Percentiles rank a stretch among this genome's conserved stretches.
phyloP scores from a whole-genome alignment of 2,113 vertebrate genomes.

The Phoenicopterus ruber region DNA sequence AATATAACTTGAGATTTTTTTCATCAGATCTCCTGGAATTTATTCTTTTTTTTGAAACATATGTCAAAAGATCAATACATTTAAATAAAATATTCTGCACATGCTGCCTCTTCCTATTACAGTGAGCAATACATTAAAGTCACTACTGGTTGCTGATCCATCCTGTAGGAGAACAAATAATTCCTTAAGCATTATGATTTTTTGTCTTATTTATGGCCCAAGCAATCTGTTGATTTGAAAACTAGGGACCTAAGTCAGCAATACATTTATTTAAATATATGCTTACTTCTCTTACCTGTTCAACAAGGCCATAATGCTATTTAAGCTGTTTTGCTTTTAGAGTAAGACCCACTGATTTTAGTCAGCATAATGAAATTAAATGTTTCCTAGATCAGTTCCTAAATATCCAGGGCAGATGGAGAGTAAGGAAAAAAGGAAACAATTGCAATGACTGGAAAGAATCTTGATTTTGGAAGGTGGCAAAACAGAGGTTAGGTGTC shows the following conservation, averaged over 20 bases:
- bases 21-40: background rate
- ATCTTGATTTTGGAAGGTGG: background rate
- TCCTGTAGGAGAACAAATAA: background rate
- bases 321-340: background rate
- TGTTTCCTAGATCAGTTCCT: background rate
- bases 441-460: background rate
- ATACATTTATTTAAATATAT: background rate
- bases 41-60: background rate
- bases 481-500: background rate
- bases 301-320: background rate
- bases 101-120: background rate
- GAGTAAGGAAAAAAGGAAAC: background rate
- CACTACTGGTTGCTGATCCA: background rate
- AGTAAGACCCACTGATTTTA: background rate
- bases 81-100: constrained; percentile 23
- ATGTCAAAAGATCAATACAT: background rate
- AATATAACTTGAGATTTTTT: background rate
- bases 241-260: background rate
- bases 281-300: background rate
- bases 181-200: background rate
- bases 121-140: background rate
- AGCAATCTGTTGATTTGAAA: background rate
- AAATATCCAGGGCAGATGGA: background rate
- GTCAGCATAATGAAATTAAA: background rate
- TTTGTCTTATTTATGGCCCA: background rate